These are phyloP conservation scores for Sapajus apella DNA, from an alignment of 2,113 vertebrate genomes.

Conservation along the genomic window DNA sequence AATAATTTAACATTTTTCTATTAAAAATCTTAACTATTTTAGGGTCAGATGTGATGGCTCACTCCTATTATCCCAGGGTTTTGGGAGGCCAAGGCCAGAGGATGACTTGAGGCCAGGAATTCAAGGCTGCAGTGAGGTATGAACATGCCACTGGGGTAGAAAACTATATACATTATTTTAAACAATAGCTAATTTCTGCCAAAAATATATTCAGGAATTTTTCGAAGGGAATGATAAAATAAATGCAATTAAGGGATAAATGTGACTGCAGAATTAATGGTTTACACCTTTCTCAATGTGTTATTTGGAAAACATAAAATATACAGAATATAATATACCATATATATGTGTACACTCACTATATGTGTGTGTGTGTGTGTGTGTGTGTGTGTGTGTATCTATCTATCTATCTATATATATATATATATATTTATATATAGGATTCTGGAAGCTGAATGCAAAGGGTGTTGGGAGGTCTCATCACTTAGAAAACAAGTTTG, in stretches of 20 bases:
- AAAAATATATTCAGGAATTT: not conserved
- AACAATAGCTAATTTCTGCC: not conserved
- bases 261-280: not conserved
- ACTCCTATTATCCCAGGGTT: no score
- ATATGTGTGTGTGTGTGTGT: no score
- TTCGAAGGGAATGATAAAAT: not conserved
- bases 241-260: not conserved
- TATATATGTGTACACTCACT: no score
- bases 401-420: no score
- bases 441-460: not conserved
- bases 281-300: not conserved
- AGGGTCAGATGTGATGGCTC: no score
- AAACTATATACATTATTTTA: no score
- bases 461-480: not conserved
- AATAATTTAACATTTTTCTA: not conserved
- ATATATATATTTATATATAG: not conserved
- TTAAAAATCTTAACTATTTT: not conserved
- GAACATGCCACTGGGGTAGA: no score
- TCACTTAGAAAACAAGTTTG: not conserved
- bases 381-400: no score
- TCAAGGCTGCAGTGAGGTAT: no score
- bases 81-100: no score
- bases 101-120: no score
- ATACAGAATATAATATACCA: not conserved
- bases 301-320: not conserved